phyloP scores from a whole-genome alignment of 2,797 vertebrate genomes.

The Macropus fuliginosus region DNA sequence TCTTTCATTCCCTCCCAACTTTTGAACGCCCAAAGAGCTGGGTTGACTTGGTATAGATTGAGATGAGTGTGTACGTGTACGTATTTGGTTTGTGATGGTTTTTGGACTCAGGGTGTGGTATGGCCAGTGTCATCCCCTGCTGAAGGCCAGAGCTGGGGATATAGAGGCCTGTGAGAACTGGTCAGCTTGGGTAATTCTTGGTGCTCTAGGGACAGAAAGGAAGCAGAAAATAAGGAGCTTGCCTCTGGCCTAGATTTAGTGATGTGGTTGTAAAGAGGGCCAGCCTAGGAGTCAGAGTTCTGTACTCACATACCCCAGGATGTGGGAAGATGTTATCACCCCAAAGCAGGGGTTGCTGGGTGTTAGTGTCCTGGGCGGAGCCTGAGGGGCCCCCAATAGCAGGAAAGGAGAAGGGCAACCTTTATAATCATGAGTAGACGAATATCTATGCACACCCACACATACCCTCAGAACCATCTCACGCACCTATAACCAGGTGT shows the following conservation, averaged over 20 bases:
- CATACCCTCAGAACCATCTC: fast-evolving
- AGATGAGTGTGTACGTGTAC: background rate
- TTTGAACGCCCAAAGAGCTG: background rate
- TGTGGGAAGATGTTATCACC: slow-evolving; percentile 66
- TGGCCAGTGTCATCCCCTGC: background rate
- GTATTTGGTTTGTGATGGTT: background rate
- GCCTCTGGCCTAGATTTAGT: background rate
- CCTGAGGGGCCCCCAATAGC: slow-evolving; percentile 11
- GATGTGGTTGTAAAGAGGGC: background rate
- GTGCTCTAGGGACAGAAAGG: background rate
- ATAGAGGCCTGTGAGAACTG: background rate
- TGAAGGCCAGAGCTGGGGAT: background rate
- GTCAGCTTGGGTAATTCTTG: background rate
- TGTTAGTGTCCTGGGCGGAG: background rate
- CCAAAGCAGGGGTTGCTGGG: background rate
- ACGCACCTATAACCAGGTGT: background rate
- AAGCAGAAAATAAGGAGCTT: slow-evolving; percentile 20
- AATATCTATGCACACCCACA: background rate
- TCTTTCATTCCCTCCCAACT: background rate
- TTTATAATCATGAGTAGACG: background rate
- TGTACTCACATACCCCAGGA: background rate
- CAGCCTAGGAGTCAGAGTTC: background rate
- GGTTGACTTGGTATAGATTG: background rate
- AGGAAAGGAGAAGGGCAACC: slow-evolving; percentile 53
- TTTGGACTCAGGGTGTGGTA: background rate